A percentile compares a stretch with the other conserved stretches of the same genome.
These are phyloP conservation scores for Dascyllus trimaculatus DNA, from an alignment of 2,113 vertebrate genomes.

Conservation along the genomic window DNA sequence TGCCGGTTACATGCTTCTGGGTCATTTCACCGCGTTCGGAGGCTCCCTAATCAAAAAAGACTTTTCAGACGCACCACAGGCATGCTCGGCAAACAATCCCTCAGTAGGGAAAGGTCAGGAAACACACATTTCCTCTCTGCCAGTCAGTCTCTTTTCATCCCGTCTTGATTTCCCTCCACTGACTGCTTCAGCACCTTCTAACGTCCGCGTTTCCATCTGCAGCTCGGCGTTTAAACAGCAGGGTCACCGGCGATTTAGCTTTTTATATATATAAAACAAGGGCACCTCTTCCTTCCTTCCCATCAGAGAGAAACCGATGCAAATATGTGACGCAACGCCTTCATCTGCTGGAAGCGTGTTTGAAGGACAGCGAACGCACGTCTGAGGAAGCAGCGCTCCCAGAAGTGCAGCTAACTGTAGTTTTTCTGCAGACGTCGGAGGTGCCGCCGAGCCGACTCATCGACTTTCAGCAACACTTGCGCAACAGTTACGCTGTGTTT, in stretches of 20 bases:
- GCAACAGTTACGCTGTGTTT: no score
- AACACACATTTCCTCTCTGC: conserved; percentile 27
- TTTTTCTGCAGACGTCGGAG: no score
- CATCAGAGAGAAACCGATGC: not conserved
- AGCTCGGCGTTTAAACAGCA: conserved; percentile 14
- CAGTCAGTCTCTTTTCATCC: not conserved
- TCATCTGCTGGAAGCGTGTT: no score
- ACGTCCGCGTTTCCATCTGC: not conserved
- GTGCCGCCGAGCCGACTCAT: no score
- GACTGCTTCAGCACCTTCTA: conserved; percentile 18
- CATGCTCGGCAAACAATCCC: conserved; percentile 42
- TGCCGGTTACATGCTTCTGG: conserved; percentile 45
- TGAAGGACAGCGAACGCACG: no score
- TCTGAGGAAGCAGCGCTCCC: no score
- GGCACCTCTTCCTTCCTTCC: not conserved
- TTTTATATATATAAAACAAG: no score
- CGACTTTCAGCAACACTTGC: no score
- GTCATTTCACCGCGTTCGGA: conserved; percentile 41
- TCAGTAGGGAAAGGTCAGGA: conserved; percentile 45
- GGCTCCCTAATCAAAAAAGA: conserved; percentile 44
- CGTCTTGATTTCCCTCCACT: conserved; percentile 10
- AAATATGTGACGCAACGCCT: not conserved
- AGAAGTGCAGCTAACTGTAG: no score
- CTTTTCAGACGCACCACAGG: conserved; percentile 31
- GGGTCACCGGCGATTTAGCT: conserved; percentile 64